Base-by-base conservation (phyloP, 1,140 invertebrate species). In the Zaprionus nigranus region DNA sequence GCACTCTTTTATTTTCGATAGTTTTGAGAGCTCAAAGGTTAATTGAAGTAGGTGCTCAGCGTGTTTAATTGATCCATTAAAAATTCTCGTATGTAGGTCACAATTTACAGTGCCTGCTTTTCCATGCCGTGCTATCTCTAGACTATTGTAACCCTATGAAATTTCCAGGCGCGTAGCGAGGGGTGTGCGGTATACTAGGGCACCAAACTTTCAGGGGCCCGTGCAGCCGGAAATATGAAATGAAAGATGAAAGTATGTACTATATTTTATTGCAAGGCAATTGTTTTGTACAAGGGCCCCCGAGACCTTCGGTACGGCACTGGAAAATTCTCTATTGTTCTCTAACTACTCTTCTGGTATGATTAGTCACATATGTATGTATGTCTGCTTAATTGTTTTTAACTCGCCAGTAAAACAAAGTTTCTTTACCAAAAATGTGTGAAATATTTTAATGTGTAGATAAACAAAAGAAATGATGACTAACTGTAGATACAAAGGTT, bases 31-130 rank as follows among this genome's bases (percentile, higher is more conserved):
- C 11, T 13, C 13, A n/a, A 43, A 26, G 22, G 9, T n/a, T n/a
- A 61, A 49, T 61, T 26, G 3, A n/a, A 43, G 22, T 43, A 28
- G 13, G 13, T 43, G 15, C 24, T 5, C 26, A n/a, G 53, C 5
- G 5, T 30, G 2, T 56, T 56, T 56, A 56, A 56, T 56, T 26
- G 53, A 28, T 11, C 26, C 7, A 56, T 56, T 56, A 51, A 51
- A 51, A 51, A 22, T 2, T 24, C 3, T 22, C 9, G 11, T 11
- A 17, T 43, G 15, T 43, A 22, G 46, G 46, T 11, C 46, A 49
- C 3, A 22, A 13, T 22, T 22, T 22, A 51, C 20, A 22, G 17
- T 5, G 20, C 24, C 46, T 24, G 40, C 40, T 51, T 17, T 49
- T 20, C 2, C 9, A 20, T 40, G 6, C 17, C 3, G 6, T 20